Evolutionary conservation across 2,113 vertebrate genomes (phyloP).

Genomic region (Poicephalus meyeri): DNA sequence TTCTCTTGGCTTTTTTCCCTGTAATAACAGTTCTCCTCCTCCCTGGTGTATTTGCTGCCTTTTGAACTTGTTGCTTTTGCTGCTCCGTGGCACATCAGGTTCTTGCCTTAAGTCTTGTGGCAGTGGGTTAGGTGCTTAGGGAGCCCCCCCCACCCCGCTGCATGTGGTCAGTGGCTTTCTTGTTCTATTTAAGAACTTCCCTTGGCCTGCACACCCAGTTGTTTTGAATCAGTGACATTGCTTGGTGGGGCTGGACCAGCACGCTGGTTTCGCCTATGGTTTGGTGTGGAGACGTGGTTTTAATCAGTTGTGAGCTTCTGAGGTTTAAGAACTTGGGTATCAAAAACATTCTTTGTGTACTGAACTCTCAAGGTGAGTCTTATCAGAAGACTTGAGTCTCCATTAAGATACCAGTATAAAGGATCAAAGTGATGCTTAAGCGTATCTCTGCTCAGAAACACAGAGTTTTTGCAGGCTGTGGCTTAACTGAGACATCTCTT

Average conservation of each 20-base stretch:
- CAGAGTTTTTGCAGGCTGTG: not conserved
- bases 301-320: not conserved
- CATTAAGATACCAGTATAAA: not conserved
- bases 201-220: not conserved
- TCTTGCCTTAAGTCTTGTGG: rapidly evolving
- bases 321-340: not conserved
- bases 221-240: not conserved
- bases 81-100: not conserved
- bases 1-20: not conserved
- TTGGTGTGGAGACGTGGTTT: not conserved
- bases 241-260: not conserved
- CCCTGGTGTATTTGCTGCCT: rapidly evolving
- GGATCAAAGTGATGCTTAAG: not conserved
- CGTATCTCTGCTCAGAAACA: not conserved
- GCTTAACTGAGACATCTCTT: not conserved
- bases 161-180: not conserved
- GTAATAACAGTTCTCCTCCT: not conserved
- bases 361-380: constrained; percentile 21
- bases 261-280: not conserved
- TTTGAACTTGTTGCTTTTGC: not conserved
- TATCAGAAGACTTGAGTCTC: not conserved
- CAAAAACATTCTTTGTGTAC: not conserved
- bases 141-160: rapidly evolving
- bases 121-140: not conserved
- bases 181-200: not conserved